Base-by-base conservation (phyloP, 2,888 invertebrate species). In the Amitus sp. region DNA sequence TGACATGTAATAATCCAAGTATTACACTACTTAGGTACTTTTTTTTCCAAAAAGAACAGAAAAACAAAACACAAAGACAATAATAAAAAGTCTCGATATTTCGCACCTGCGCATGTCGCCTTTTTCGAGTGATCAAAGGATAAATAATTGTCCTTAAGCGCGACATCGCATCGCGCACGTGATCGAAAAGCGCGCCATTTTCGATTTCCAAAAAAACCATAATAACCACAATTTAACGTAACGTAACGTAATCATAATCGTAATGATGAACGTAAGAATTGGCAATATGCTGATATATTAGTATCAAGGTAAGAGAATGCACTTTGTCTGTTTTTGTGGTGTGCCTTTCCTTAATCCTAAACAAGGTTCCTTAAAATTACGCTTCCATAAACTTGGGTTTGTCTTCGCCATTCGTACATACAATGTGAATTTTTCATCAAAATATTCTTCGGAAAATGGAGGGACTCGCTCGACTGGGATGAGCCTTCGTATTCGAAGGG, bases 11-110 rank as follows among this genome's bases (percentile, higher is more conserved):
- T 72, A n/a, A n/a, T n/a, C n/a, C n/a, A 75, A 69, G 68, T 72
- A 73, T 73, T 76, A 76, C 67, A 69, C 76, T 79, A 78, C 73
- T 78, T 77, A 79, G 79, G 79, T 79, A 78, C 73, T 74, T 68
- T 75, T 67, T 70, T 66, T 65, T 65, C 66, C 64, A 57, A 68
- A 70, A 70, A 69, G 57, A 66, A 56, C 65, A 65, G 62, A 65
- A 71, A 69, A 66, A 62, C 61, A 67, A 69, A 63, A 60, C 43
- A 62, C 34, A 39, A 37, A 23, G 47, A n/a, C n/a, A 46, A 46
- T 57, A 50, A 49, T 57, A 45, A 53, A 56, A 64, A 59, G 45
- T 56, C 51, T 47, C 40, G 19, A 46, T 46, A 45, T n/a, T n/a
- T 60, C 54, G 46, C 43, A 52, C 42, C 20, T 34, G 45, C 62